Percentiles rank a stretch among this genome's conserved stretches.
These are phyloP conservation scores for Leptinotarsa juncta DNA, from an alignment of 2,888 invertebrate species.

Conservation along the genomic window DNA sequence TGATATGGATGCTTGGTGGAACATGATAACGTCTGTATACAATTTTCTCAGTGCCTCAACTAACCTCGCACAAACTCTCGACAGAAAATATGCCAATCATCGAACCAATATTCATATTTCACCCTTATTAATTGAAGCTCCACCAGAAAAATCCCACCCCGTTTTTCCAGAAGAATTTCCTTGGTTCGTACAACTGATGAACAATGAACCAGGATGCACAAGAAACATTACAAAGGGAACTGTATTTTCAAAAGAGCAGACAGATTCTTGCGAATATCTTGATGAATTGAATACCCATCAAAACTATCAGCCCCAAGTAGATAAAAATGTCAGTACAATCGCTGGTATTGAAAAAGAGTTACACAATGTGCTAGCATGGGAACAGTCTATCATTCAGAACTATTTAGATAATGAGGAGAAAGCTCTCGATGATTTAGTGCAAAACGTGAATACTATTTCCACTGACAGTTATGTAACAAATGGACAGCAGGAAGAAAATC, in stretches of 20 bases:
- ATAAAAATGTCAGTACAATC: neutral
- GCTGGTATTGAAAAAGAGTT: slow-evolving; percentile 2
- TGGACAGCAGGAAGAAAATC: neutral
- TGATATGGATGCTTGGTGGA: slow-evolving; percentile 34
- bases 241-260: too few species aligned
- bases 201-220: neutral
- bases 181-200: slow-evolving; percentile 21
- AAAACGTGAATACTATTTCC: neutral
- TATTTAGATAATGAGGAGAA: neutral
- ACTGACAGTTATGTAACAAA: neutral
- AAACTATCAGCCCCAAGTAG: neutral
- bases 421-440: neutral
- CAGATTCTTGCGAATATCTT: too few species aligned
- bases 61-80: slow-evolving; percentile 29
- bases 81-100: slow-evolving; percentile 25
- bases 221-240: neutral
- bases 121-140: slow-evolving; percentile 2
- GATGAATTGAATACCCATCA: neutral
- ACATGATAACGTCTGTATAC: slow-evolving; percentile 33
- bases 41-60: slow-evolving; percentile 38
- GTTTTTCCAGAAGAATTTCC: slow-evolving; percentile 23
- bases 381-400: slow-evolving; percentile 4
- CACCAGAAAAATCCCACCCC: neutral
- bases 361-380: slow-evolving; percentile 12
- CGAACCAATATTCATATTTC: neutral